Base-by-base conservation (phyloP, 2,797 vertebrate genomes). In the Adelosebastes latens region DNA sequence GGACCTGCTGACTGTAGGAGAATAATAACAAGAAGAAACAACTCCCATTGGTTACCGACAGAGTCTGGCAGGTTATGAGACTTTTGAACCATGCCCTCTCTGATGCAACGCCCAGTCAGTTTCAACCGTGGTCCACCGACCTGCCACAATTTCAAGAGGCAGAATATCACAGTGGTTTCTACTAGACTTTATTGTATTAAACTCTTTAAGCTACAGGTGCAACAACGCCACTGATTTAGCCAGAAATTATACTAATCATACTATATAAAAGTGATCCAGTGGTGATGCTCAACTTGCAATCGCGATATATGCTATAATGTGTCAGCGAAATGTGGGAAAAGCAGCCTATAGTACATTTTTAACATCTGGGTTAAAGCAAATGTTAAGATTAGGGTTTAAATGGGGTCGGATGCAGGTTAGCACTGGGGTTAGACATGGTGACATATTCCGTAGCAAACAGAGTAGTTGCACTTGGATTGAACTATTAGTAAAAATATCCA, bases 21-120 rank as follows among this genome's bases (percentile, higher is more conserved):
- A 93, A 93, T 90, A 89, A 69, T 72, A 90, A 92, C 39, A 73
- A 85, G 81, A 31, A 34, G 36, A 32, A 69, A 79, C 68, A 81
- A 72, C 79, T 89, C 80, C 86, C 79, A 68, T 42, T 59, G 67
- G 87, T 79, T 83, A 61, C 34, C 24, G 69, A 67, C 58, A 32
- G 32, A 71, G 84, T 79, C 70, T 81, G 86, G 68, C 88, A 88
- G 89, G 77, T 87, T 79, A 83, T 36, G 75, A 63, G 72, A 80
- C 74, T 71, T 86, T 59, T 81, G 63, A 89, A 84, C 72, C 77
- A 67, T 68, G 74, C 24, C 65, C 34, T 66, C 55, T 72, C 27
- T 63, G 55, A 79, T 69, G 20, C 69, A 80, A 77, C 69, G 66
- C 74, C 70, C 46, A 68, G 72, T 78, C 79, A 67, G 66, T 62